A percentile compares a stretch with the other conserved stretches of the same genome.
These are phyloP conservation scores for Aphidius ervi DNA, from an alignment of 1,140 invertebrate species.

Conservation along the genomic window DNA sequence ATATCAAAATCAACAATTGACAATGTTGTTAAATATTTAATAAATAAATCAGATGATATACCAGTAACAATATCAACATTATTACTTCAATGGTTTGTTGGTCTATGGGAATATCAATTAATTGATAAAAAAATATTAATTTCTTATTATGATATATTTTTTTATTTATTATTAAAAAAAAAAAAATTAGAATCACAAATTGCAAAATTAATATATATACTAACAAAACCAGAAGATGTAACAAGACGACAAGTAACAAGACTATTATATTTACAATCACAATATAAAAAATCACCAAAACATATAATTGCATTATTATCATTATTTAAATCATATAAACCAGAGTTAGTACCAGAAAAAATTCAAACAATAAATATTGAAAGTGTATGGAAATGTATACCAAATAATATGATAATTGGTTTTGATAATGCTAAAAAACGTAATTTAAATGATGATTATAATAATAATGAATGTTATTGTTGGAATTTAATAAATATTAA, in stretches of 20 bases:
- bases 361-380: conserved; percentile 43
- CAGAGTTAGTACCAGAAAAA: conserved; percentile 49
- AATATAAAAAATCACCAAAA: conserved; percentile 29
- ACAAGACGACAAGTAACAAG: conserved; percentile 39
- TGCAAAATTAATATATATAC: conserved; percentile 41
- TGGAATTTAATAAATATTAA: conserved; percentile 31
- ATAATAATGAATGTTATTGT: conserved; percentile 22
- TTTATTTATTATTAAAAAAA: conserved; percentile 34
- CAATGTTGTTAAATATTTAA: conserved; percentile 34
- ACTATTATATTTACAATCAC: conserved; percentile 31
- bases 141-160: conserved; percentile 43
- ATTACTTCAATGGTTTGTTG: conserved; percentile 42
- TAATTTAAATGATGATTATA: conserved; percentile 16
- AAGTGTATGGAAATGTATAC: conserved; percentile 43
- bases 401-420: conserved; percentile 33
- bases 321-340: conserved; percentile 50
- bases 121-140: conserved; percentile 36
- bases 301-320: conserved; percentile 43
- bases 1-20: conserved; percentile 29
- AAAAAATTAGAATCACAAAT: conserved; percentile 34
- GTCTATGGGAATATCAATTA: conserved; percentile 41
- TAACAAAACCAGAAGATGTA: conserved; percentile 49
- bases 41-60: conserved; percentile 27
- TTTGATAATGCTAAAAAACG: conserved; percentile 40
- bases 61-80: conserved; percentile 28